Conservation (phyloP, 2,888 invertebrate species). For the Gisinianus flammeolus region DNA sequence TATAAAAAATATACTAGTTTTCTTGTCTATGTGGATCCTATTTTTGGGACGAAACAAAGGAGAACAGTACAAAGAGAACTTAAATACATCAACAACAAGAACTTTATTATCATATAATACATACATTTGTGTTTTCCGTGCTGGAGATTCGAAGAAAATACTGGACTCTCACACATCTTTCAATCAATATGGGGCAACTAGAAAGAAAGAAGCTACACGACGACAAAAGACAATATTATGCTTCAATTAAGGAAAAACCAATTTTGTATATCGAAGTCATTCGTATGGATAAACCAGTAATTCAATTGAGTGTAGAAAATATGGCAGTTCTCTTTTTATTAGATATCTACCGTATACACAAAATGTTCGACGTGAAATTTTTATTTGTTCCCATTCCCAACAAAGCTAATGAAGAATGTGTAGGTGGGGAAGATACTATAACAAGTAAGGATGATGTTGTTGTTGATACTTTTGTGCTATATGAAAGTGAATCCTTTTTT, state of each 20-base stretch:
- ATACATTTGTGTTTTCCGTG: no score
- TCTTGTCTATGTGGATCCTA: no score
- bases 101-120: no score
- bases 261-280: constrained; percentile 20
- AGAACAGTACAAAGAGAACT: no score
- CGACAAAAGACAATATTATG: constrained; percentile 28
- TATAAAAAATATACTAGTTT: no score
- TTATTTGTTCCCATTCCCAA: background rate
- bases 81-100: no score
- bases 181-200: constrained; percentile 33
- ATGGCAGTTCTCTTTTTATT: constrained; percentile 32
- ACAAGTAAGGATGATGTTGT: background rate
- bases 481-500: constrained; percentile 33
- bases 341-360: constrained; percentile 19
- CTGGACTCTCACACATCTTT: no score
- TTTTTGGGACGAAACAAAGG: no score
- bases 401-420: background rate
- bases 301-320: constrained; percentile 24
- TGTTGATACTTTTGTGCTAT: constrained; percentile 9
- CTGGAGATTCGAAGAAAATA: no score
- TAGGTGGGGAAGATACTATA: background rate
- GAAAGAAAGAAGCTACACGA: constrained; percentile 19
- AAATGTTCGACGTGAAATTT: constrained; percentile 21
- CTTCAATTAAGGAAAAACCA: constrained; percentile 31
- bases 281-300: background rate